phyloP scores from a whole-genome alignment of 2,797 vertebrate genomes.

The Tragopan temminckii region DNA sequence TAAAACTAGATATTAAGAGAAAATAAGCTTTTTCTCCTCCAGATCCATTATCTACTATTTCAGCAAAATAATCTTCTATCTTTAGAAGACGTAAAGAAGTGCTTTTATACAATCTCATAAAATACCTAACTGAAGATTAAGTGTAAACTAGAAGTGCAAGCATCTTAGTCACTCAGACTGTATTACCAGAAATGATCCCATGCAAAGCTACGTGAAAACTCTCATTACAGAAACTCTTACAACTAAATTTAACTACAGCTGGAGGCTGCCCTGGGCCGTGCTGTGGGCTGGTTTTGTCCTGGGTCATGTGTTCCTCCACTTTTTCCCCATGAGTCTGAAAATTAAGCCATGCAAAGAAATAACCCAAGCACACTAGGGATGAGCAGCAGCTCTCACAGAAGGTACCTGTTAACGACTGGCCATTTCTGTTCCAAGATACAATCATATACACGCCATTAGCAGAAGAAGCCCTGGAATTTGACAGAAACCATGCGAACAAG shows the following conservation, averaged over 20 bases:
- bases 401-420: background rate
- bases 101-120: background rate
- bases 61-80: background rate
- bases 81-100: background rate
- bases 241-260: background rate
- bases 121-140: background rate
- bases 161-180: background rate
- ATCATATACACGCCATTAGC: fast-evolving
- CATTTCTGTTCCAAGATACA: background rate
- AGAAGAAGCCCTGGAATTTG: background rate
- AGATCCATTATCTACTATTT: background rate
- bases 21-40: background rate
- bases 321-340: background rate
- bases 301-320: background rate
- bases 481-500: background rate
- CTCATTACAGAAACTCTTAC: background rate
- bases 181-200: background rate
- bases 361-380: background rate
- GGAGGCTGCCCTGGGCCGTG: background rate
- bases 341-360: background rate
- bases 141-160: background rate
- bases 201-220: background rate
- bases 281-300: background rate
- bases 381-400: background rate
- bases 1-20: background rate